A percentile compares a stretch with the other conserved stretches of the same genome.
Evolutionary conservation across 2,113 vertebrate species (phyloP).

Genomic region (Promerops cafer): DNA sequence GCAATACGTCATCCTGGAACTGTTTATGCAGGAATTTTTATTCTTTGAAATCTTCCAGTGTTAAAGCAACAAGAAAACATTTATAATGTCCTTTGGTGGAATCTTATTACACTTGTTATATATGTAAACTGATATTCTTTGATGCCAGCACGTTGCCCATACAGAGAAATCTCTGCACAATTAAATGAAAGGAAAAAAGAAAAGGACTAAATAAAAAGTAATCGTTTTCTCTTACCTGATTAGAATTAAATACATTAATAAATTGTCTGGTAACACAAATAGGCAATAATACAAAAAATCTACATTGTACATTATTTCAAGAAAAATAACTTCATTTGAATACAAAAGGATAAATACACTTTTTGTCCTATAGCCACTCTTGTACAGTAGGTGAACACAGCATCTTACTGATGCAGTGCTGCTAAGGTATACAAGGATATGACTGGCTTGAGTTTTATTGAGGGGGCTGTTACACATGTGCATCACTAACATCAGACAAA

Average conservation of each 20-base stretch:
- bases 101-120: slow-evolving; percentile 94
- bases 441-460: slow-evolving; percentile 70
- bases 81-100: slow-evolving; percentile 99
- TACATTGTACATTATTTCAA: slow-evolving; percentile 89
- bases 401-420: slow-evolving; percentile 67
- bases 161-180: slow-evolving; percentile 91
- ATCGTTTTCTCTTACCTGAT: slow-evolving; percentile 70
- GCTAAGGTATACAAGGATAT: slow-evolving; percentile 77
- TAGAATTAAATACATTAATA: slow-evolving; percentile 81
- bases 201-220: slow-evolving; percentile 68
- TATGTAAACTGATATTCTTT: slow-evolving; percentile 98
- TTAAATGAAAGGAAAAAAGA: slow-evolving; percentile 77
- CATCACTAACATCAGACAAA: slow-evolving; percentile 93
- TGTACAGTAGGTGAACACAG: slow-evolving; percentile 74
- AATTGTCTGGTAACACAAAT: slow-evolving; percentile 90
- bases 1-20: slow-evolving; percentile 58
- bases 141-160: slow-evolving; percentile 95
- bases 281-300: slow-evolving; percentile 95
- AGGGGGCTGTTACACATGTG: slow-evolving; percentile 85
- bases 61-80: slow-evolving; percentile 99
- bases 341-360: slow-evolving; percentile 98
- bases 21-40: slow-evolving; percentile 80
- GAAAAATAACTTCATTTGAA: slow-evolving; percentile 97
- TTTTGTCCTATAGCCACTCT: slow-evolving; percentile 80
- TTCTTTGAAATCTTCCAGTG: slow-evolving; percentile 92